Conservation (phyloP, 1,140 invertebrate genomes). For the Acromyrmex heyeri region DNA sequence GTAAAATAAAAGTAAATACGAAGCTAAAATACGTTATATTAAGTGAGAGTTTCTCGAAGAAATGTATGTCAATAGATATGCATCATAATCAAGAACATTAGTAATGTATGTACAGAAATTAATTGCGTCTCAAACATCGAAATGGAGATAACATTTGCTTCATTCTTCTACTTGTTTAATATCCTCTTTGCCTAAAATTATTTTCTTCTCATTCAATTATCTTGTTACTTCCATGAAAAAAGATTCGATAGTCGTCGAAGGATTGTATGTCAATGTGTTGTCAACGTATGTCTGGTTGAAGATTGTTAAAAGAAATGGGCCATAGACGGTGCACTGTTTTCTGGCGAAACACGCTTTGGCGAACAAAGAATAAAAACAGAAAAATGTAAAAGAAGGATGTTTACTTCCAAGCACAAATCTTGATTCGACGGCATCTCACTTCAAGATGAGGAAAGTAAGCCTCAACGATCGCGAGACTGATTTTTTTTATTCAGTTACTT, state of each 20-base stretch:
- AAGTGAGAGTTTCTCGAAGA: not conserved
- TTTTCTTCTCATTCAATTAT: slow-evolving; percentile 25
- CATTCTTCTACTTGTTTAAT: not conserved
- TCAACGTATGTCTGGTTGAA: slow-evolving; percentile 14
- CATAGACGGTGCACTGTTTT: slow-evolving; percentile 36
- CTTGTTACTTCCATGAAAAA: slow-evolving; percentile 17
- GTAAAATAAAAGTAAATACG: not conserved
- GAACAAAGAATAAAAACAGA: not conserved
- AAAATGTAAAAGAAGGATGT: slow-evolving; percentile 1
- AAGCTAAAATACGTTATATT: not conserved
- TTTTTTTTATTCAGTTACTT: not conserved
- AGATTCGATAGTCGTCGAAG: slow-evolving; percentile 18
- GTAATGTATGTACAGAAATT: not conserved
- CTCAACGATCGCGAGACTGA: not conserved
- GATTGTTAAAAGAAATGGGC: not conserved
- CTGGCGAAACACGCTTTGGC: slow-evolving; percentile 32
- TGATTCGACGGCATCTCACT: slow-evolving; percentile 67
- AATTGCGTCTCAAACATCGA: not conserved
- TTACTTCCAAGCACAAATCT: slow-evolving; percentile 71
- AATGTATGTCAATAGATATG: not conserved
- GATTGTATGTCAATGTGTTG: slow-evolving; percentile 25
- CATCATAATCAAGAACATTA: not conserved
- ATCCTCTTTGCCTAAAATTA: not conserved
- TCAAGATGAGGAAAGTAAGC: slow-evolving; percentile 14
- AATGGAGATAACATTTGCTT: not conserved